Percentiles rank a stretch among this genome's conserved stretches.
Evolutionary conservation across 1,140 invertebrate genomes (phyloP).

Genomic region (Mylabris phalerata): DNA sequence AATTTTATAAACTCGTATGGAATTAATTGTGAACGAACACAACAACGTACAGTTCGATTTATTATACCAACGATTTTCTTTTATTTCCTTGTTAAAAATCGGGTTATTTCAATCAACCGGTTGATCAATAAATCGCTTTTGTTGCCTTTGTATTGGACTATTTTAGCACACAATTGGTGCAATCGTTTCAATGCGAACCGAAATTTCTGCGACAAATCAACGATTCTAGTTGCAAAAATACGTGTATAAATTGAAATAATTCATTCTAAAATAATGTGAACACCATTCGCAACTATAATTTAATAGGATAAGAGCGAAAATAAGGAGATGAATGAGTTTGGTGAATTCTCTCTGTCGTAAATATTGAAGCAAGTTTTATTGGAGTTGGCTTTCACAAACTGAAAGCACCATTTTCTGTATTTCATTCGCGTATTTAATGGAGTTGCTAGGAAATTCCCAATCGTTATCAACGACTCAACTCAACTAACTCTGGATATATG

Average conservation of each 20-base stretch:
- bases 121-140: not conserved
- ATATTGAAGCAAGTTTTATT: slow-evolving; percentile 15
- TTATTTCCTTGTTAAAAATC: slow-evolving; percentile 1
- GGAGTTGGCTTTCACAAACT: slow-evolving; percentile 11
- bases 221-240: not conserved
- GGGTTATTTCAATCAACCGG: not conserved
- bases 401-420: slow-evolving; percentile 10
- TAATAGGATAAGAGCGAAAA: not conserved
- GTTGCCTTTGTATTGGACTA: not conserved
- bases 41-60: no score
- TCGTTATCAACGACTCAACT: not conserved
- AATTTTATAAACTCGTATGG: no score
- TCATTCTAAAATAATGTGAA: slow-evolving; percentile 8
- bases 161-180: not conserved
- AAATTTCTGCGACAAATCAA: no score
- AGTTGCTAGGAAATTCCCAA: slow-evolving; percentile 12
- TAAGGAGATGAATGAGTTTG: slow-evolving; percentile 6
- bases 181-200: not conserved
- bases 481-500: no score
- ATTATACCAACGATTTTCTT: not conserved
- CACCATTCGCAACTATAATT: not conserved
- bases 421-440: slow-evolving; percentile 6
- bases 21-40: no score
- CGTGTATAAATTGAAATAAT: not conserved
- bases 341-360: slow-evolving; percentile 11